Percentiles rank a stretch among this genome's conserved stretches.
Evolutionary conservation across 92 coral and sea anemone genomes (phyloP).

Genomic region (Epizoanthus scotinus): DNA sequence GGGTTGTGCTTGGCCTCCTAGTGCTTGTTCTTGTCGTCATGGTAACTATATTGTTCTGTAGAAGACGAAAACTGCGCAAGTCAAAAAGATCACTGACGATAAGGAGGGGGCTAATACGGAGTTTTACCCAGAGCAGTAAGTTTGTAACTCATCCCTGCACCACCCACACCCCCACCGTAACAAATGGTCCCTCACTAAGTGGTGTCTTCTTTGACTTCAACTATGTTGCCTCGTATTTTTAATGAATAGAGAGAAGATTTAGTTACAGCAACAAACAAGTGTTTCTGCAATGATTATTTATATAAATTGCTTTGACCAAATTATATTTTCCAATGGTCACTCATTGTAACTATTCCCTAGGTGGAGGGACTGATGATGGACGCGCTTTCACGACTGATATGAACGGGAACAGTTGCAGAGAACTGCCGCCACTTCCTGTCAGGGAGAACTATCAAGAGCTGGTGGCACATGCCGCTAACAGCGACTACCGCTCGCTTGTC

Average conservation of each 20-base stretch:
- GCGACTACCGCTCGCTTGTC: slow-evolving; percentile 1
- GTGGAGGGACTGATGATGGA: slow-evolving; percentile 5
- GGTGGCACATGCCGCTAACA: neutral
- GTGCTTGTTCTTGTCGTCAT: neutral
- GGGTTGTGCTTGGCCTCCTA: neutral
- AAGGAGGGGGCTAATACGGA: neutral
- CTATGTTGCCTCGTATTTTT: no score
- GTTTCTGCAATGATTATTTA: no score
- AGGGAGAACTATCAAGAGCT: slow-evolving; percentile 2
- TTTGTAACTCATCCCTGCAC: neutral
- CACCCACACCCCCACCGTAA: no score
- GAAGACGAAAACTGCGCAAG: neutral
- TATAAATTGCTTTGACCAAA: no score
- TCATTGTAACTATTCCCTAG: neutral
- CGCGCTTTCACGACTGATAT: neutral
- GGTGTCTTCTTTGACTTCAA: no score
- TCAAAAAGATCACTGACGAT: neutral
- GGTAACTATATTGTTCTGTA: neutral
- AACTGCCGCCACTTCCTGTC: slow-evolving; percentile 6
- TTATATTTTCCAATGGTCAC: no score
- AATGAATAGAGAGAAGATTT: no score
- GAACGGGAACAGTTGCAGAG: neutral
- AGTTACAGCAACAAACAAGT: no score
- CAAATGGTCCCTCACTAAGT: no score
- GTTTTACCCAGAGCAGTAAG: slow-evolving; percentile 24